Evolutionary conservation across 2,113 vertebrate genomes (phyloP).

Genomic region (Ranitomeya variabilis): DNA sequence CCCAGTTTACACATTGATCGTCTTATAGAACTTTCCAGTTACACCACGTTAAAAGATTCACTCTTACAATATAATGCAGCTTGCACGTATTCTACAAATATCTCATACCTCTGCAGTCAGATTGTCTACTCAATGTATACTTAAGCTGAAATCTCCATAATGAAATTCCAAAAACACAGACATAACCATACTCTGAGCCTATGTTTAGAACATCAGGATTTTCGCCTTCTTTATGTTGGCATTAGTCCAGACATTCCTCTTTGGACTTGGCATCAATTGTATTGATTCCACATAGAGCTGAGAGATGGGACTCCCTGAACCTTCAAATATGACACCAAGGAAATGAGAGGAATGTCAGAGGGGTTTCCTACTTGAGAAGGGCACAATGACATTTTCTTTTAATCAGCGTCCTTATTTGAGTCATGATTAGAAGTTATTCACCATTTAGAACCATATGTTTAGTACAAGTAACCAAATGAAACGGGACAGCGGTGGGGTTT

Average conservation of each 20-base stretch:
- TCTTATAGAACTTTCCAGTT: background rate
- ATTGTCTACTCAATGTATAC: constrained; percentile 13
- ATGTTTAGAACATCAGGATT: constrained; percentile 51
- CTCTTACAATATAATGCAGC: background rate
- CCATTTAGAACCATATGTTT: background rate
- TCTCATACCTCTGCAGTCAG: background rate
- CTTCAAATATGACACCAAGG: constrained; percentile 28
- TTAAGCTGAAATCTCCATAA: constrained; percentile 8
- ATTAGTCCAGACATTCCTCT: background rate
- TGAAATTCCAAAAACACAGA: constrained; percentile 27
- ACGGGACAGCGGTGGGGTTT: background rate
- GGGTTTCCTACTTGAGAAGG: constrained; percentile 33
- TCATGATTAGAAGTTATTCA: background rate
- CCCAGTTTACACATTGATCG: background rate
- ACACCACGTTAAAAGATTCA: background rate
- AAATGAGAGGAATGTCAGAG: constrained; percentile 13
- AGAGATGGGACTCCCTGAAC: constrained; percentile 45
- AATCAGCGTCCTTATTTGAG: background rate
- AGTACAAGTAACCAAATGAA: background rate
- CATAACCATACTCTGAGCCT: constrained; percentile 35
- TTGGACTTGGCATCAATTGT: background rate
- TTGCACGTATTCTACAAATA: background rate
- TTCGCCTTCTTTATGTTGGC: constrained; percentile 41
- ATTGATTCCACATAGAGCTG: background rate
- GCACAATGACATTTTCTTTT: background rate